phyloP scores from a whole-genome alignment of 2,888 invertebrate genomes.

The Eudemis profundana region DNA sequence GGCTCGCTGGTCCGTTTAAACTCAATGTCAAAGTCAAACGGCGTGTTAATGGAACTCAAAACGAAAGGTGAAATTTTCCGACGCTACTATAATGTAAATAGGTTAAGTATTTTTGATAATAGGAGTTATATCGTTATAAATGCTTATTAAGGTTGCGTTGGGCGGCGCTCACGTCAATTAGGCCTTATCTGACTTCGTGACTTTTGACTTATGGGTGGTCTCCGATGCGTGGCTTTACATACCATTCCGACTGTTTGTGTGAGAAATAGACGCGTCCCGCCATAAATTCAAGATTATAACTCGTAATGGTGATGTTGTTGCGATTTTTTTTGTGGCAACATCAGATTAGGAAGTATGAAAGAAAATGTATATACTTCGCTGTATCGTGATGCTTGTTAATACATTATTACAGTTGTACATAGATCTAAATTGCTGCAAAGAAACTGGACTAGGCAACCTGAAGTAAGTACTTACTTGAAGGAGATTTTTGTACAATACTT shows the following conservation, averaged over 20 bases:
- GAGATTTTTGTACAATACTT: no score
- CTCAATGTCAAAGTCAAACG: slow-evolving; percentile 38
- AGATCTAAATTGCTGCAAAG: no score
- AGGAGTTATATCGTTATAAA: slow-evolving; percentile 77
- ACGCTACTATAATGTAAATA: slow-evolving; percentile 60
- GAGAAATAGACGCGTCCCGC: slow-evolving; percentile 51
- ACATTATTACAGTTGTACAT: neutral
- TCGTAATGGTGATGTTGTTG: slow-evolving; percentile 21
- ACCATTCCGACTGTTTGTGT: slow-evolving; percentile 68
- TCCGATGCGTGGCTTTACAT: slow-evolving; percentile 66
- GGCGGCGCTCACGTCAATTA: slow-evolving; percentile 81
- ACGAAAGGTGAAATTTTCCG: slow-evolving; percentile 38
- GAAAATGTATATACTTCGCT: neutral
- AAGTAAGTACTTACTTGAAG: no score
- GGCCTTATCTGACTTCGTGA: slow-evolving; percentile 77
- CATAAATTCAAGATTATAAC: slow-evolving; percentile 35
- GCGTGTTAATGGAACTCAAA: slow-evolving; percentile 36
- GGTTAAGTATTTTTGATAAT: slow-evolving; percentile 83
- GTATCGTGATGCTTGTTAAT: neutral
- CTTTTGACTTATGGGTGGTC: slow-evolving; percentile 80
- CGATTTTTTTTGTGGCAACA: neutral
- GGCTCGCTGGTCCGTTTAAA: slow-evolving; percentile 22
- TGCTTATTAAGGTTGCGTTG: slow-evolving; percentile 76
- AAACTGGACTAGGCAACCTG: no score
- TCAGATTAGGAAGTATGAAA: slow-evolving; percentile 2